These are phyloP conservation scores for Oophaga pumilio DNA, from an alignment of 2,113 vertebrate species.

Conservation along the genomic window DNA sequence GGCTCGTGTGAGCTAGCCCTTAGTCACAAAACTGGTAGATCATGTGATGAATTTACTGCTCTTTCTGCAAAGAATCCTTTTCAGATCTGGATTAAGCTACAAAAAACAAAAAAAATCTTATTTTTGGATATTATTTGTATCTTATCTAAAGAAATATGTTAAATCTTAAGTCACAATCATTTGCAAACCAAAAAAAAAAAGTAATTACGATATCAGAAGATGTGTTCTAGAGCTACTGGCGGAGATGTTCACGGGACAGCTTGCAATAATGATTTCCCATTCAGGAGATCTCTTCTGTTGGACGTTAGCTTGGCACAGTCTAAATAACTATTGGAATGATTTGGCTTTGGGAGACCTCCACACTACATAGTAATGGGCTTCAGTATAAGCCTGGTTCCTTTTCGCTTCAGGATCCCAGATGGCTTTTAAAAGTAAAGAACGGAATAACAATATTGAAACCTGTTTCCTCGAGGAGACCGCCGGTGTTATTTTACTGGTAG, in stretches of 20 bases:
- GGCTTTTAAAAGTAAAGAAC: slow-evolving; percentile 12
- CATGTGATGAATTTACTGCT: neutral
- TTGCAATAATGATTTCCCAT: slow-evolving; percentile 15
- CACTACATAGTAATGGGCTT: neutral
- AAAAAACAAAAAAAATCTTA: neutral
- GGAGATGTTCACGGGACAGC: slow-evolving; percentile 3
- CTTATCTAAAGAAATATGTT: neutral
- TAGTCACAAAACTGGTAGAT: neutral
- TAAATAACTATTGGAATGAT: slow-evolving; percentile 19
- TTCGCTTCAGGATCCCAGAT: slow-evolving; percentile 34
- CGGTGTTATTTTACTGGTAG: slow-evolving; percentile 17
- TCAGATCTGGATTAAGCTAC: neutral
- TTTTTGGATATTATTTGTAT: neutral
- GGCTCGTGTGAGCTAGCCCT: no score
- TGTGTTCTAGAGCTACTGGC: slow-evolving; percentile 26
- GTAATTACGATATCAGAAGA: neutral
- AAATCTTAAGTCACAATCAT: neutral
- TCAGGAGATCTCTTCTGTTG: slow-evolving; percentile 20
- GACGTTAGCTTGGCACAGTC: slow-evolving; percentile 46
- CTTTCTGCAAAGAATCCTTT: neutral
- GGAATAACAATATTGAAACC: slow-evolving; percentile 17
- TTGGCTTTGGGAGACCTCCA: neutral
- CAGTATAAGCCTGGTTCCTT: slow-evolving; percentile 16
- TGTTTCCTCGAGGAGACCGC: neutral
- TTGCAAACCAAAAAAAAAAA: neutral